These are phyloP conservation scores for Mamestra configurata DNA, from an alignment of 1,140 invertebrate species.

Conservation along the genomic window DNA sequence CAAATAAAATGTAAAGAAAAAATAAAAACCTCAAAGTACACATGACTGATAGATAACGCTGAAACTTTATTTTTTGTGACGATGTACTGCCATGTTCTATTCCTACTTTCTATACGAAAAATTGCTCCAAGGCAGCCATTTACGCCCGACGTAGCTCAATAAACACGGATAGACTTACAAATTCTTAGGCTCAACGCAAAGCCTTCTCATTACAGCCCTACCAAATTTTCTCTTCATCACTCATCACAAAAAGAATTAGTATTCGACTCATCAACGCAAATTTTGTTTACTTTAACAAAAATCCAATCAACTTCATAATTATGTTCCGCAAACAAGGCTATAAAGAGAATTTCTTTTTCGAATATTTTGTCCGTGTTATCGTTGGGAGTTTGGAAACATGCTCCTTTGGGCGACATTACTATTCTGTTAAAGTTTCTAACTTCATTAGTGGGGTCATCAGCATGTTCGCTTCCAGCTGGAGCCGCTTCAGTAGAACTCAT, in stretches of 20 bases:
- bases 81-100: background rate
- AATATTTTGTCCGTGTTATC: background rate
- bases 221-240: conserved; percentile 12
- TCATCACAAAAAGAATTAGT: conserved; percentile 29
- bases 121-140: background rate
- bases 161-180: conserved; percentile 21
- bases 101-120: background rate
- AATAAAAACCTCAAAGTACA: too few relatives aligned
- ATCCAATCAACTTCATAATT: conserved; percentile 12
- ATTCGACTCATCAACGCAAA: conserved; percentile 20
- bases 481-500: conserved; percentile 23
- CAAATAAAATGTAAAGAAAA: too few relatives aligned
- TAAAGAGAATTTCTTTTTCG: conserved; percentile 17
- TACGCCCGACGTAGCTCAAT: background rate
- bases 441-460: conserved; percentile 25
- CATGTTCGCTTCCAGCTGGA: background rate
- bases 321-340: conserved; percentile 16
- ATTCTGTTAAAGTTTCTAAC: conserved; percentile 27
- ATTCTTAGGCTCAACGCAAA: conserved; percentile 23
- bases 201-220: background rate
- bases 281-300: conserved; percentile 26
- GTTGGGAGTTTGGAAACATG: background rate
- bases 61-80: too few relatives aligned
- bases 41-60: too few relatives aligned
- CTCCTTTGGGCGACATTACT: conserved; percentile 19